phyloP scores from a whole-genome alignment of 1,140 invertebrate genomes.

The Tetramorium simillimum region DNA sequence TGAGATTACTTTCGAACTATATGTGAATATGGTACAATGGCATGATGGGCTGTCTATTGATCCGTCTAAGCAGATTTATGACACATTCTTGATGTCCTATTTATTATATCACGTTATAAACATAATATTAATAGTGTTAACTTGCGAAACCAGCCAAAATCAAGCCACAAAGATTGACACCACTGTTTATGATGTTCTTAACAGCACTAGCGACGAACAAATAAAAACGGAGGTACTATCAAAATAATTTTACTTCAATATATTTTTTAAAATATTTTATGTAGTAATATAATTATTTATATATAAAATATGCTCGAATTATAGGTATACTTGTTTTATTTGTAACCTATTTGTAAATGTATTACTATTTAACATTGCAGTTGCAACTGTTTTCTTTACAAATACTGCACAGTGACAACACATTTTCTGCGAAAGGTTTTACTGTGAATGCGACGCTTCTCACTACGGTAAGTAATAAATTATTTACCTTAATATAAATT shows the following conservation, averaged over 20 bases:
- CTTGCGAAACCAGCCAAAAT: not conserved
- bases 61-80: not conserved
- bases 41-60: not conserved
- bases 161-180: not conserved
- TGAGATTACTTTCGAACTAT: slow-evolving; percentile 10
- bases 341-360: not conserved
- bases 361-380: not conserved
- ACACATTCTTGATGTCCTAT: not conserved
- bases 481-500: not conserved
- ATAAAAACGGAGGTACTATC: not conserved
- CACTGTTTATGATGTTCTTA: not conserved
- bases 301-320: not conserved
- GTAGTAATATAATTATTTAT: not conserved
- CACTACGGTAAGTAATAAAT: not conserved
- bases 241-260: not conserved
- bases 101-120: not conserved
- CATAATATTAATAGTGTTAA: not conserved
- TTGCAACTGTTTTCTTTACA: not conserved
- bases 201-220: not conserved
- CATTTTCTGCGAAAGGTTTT: not conserved
- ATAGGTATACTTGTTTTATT: not conserved
- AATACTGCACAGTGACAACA: not conserved
- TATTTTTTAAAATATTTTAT: not conserved
- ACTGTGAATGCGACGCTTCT: not conserved
- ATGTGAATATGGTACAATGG: not conserved